These are phyloP conservation scores for Cecidostiba fungosa DNA, from an alignment of 2,888 invertebrate species.

Conservation along the genomic window DNA sequence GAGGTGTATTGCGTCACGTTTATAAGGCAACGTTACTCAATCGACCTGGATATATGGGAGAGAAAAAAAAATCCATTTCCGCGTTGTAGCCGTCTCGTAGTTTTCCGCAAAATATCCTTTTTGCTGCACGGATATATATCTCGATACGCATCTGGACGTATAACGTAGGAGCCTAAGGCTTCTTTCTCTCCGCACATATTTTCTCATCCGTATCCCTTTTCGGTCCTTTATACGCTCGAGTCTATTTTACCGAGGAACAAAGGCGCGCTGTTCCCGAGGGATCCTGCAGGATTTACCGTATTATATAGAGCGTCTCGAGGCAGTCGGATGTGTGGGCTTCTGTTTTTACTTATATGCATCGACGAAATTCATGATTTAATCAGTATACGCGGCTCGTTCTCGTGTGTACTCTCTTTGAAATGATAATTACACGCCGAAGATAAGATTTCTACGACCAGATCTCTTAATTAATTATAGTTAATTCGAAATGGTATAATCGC, in stretches of 20 bases:
- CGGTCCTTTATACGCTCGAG: not conserved
- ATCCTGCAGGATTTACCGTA: conserved; percentile 4
- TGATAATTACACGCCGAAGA: too few relatives aligned
- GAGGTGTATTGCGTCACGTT: not conserved
- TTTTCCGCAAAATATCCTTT: conserved; percentile 2
- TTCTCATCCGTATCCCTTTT: conserved; percentile 41
- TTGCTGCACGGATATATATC: not conserved
- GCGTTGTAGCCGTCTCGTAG: not conserved
- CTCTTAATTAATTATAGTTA: not conserved
- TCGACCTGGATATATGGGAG: not conserved
- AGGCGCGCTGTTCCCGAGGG: not conserved
- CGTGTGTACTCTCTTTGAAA: not conserved
- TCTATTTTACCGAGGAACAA: not conserved
- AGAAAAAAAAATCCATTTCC: not conserved
- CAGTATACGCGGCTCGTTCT: too few relatives aligned
- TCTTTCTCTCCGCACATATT: conserved; percentile 6
- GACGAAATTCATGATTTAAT: too few relatives aligned
- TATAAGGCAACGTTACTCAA: not conserved
- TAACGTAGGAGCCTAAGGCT: not conserved
- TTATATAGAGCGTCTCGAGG: not conserved
- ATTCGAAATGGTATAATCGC: not conserved
- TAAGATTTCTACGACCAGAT: not conserved
- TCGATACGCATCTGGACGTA: not conserved
- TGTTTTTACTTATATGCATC: not conserved
- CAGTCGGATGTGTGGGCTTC: not conserved